Evolutionary conservation across 2,797 vertebrate genomes (phyloP).

Genomic region (Sandelia bainsii): DNA sequence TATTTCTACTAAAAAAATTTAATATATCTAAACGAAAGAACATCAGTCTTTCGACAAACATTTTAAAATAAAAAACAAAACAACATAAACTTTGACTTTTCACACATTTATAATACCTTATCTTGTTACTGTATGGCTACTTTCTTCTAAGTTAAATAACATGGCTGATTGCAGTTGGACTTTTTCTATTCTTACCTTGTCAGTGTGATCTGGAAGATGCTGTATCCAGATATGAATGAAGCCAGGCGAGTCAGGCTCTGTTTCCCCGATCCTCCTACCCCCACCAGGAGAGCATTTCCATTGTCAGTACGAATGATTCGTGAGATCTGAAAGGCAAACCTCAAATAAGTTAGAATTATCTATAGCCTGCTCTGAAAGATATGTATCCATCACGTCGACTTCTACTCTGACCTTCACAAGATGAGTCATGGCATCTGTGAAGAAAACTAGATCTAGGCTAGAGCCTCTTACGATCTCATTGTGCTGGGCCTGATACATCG

Average conservation of each 20-base stretch:
- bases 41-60: no score
- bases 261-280: constrained; percentile 92
- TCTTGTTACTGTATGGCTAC: no score
- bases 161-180: no score
- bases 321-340: constrained; percentile 83
- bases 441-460: constrained; percentile 90
- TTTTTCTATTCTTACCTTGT: constrained; percentile 78
- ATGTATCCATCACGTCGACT: neutral
- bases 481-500: constrained; percentile 84
- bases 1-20: no score
- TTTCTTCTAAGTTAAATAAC: no score
- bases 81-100: no score
- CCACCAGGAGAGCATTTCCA: constrained; percentile 90
- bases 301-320: constrained; percentile 87
- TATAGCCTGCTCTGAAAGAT: neutral
- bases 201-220: constrained; percentile 88
- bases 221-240: constrained; percentile 90
- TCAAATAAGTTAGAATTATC: constrained; percentile 22
- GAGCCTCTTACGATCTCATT: constrained; percentile 86
- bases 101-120: no score
- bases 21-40: no score
- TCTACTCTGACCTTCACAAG: constrained; percentile 86
- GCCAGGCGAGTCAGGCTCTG: constrained; percentile 89
- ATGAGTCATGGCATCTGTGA: constrained; percentile 89
- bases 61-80: no score